Evolutionary conservation across 2,888 invertebrate genomes (phyloP).

Genomic region (Phalangium opilio): DNA sequence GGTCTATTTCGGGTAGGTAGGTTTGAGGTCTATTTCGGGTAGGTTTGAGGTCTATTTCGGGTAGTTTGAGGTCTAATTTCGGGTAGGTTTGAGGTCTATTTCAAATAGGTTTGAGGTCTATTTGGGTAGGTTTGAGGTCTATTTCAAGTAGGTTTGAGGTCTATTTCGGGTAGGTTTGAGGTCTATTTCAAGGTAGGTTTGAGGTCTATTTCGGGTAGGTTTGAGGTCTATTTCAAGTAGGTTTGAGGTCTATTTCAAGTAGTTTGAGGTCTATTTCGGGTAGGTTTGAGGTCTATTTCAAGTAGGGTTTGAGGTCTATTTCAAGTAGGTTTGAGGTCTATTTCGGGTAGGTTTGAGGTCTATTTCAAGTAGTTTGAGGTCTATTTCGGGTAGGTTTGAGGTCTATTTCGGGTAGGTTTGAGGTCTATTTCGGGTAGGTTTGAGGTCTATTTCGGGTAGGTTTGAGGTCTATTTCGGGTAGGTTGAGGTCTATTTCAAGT

Average conservation of each 20-base stretch:
- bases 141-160: background rate
- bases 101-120: background rate
- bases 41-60: background rate
- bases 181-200: constrained; percentile 47
- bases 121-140: constrained; percentile 33
- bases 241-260: background rate
- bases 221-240: constrained; percentile 3
- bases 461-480: too few species aligned
- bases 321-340: background rate
- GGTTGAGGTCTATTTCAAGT: background rate
- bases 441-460: constrained; percentile 34
- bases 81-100: constrained; percentile 42
- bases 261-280: background rate
- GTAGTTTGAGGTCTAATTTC: constrained; percentile 83
- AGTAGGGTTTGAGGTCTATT: constrained; percentile 33
- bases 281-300: constrained; percentile 50
- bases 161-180: background rate
- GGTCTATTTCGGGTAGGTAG: constrained; percentile 6
- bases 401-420: background rate
- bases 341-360: constrained; percentile 32
- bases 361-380: background rate
- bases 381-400: constrained; percentile 30
- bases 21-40: too few species aligned
- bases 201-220: too few species aligned
- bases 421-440: background rate